Evolutionary conservation across 2,888 invertebrate species (phyloP), one percentile per base, ranked within the genome.

Genomic region (Sarcophaga subvicina): DNA sequence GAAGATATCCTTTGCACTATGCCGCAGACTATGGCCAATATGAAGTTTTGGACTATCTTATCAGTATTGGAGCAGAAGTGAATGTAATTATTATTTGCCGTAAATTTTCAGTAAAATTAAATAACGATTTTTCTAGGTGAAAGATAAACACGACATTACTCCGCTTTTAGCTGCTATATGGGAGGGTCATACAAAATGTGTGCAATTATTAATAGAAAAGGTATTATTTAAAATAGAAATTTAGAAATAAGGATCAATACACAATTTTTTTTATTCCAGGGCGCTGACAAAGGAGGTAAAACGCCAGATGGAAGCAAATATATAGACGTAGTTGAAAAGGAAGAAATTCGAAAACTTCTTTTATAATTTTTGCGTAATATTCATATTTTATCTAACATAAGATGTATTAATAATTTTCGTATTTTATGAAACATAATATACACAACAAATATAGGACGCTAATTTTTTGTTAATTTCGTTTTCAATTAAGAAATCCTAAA

Each of bases 21-120:
- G 99, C 99, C 59, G 98, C 99, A 25, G 99, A 99, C 94, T 99
- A 98, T 94, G 99, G 99, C 0, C 99, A 99, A 93, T 95, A 95
- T 79, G 97, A 97, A 91, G 97, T 99, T 27, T 95, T 99, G 88
- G 95, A 97, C 92, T 98, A 97, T 94, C 95, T 99, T 88, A 94
- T 99, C 89, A 95, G 96, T 73, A 97, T 97, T 94, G 99, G 99
- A 89, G 99, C 98, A 70, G 96, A 98, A 94, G 97, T 98, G 12
- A 98, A 99, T 95, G 99, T 99, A 95, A 96, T 96, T 94, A 76
- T 78, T 20, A 4, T 47, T 27, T 72, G n/a, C 2, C 20, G 59
- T 59, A n/a, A 20, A 3, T 37, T 22, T 67, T 62, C 54, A 59
- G 25, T 37, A 37, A 37, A 37, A 37, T 37, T 37, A 37, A 37